Evolutionary conservation across 2,888 invertebrate species (phyloP).

Genomic region (Stenchaetothrips biformis): DNA sequence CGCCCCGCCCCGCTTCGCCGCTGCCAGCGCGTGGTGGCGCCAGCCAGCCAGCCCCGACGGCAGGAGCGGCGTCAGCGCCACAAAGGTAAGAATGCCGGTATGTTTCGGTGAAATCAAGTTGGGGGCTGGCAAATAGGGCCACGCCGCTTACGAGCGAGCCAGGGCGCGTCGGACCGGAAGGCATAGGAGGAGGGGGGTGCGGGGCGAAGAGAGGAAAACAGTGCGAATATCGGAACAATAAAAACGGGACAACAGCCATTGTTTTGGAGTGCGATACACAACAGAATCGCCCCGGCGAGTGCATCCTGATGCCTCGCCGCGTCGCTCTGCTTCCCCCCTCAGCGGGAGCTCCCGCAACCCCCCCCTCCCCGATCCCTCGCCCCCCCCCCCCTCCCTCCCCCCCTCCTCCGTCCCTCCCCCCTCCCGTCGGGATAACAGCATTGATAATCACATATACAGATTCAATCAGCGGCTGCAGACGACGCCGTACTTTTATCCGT

Average conservation of each 20-base stretch:
- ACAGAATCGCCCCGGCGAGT: constrained; percentile 39
- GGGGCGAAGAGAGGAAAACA: constrained; percentile 42
- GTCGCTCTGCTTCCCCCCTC: constrained; percentile 46
- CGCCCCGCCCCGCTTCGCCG: neutral
- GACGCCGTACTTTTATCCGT: constrained; percentile 34
- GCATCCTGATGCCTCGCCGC: constrained; percentile 45
- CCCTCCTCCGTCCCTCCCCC: too few relatives aligned
- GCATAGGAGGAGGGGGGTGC: neutral
- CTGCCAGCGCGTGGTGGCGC: constrained; percentile 28
- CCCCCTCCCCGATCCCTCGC: too few relatives aligned
- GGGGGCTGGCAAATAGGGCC: neutral
- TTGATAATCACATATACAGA: too few relatives aligned
- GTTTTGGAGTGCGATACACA: constrained; percentile 59
- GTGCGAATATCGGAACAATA: constrained; percentile 42
- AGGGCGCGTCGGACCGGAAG: too few relatives aligned
- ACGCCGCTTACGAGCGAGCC: neutral
- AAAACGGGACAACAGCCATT: too few relatives aligned
- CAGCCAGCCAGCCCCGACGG: constrained; percentile 31
- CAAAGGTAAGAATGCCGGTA: constrained; percentile 27
- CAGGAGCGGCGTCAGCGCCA: neutral
- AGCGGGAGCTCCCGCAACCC: too few relatives aligned
- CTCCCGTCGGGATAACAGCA: too few relatives aligned
- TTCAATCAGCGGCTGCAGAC: constrained; percentile 42
- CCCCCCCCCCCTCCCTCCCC: too few relatives aligned
- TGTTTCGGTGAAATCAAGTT: constrained; percentile 2